These are phyloP conservation scores for Leptinotarsa defecta DNA, from an alignment of 1,140 invertebrate species.

Conservation along the genomic window DNA sequence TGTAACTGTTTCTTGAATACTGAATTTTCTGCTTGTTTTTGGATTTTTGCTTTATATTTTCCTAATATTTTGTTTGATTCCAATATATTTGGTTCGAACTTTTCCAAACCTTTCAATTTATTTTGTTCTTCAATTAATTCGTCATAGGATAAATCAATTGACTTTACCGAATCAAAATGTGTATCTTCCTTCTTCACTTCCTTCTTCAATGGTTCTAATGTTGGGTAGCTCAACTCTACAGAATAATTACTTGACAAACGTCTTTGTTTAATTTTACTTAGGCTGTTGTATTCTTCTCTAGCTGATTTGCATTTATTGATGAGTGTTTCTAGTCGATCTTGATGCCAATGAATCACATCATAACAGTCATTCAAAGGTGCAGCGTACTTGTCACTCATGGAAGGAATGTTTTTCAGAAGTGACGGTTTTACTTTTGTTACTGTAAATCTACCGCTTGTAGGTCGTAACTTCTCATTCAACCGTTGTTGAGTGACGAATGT, in stretches of 20 bases:
- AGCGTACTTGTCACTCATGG: conserved; percentile 44
- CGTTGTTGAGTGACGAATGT: conserved; percentile 34
- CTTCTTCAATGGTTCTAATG: too few species aligned
- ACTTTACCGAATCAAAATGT: conserved; percentile 7
- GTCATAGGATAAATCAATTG: conserved; percentile 33
- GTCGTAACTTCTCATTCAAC: conserved; percentile 27
- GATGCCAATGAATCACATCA: conserved; percentile 62
- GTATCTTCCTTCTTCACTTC: too few species aligned
- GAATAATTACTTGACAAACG: conserved; percentile 13
- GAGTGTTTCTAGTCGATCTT: conserved; percentile 55
- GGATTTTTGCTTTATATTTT: conserved; percentile 47
- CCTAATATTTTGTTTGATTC: conserved; percentile 46
- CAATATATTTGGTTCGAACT: conserved; percentile 33
- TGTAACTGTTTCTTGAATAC: conserved; percentile 50
- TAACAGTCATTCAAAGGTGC: conserved; percentile 56
- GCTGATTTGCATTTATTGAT: conserved; percentile 40
- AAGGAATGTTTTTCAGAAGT: conserved; percentile 34
- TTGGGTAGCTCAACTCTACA: neutral
- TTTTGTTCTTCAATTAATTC: conserved; percentile 38
- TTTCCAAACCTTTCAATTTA: conserved; percentile 25
- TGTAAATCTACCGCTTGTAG: conserved; percentile 26
- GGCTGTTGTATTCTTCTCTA: conserved; percentile 38
- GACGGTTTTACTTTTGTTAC: conserved; percentile 27
- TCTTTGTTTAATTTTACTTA: conserved; percentile 32
- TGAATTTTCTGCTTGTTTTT: conserved; percentile 34